phyloP scores from a whole-genome alignment of 2,888 invertebrate species.

The Heliconius hortense region DNA sequence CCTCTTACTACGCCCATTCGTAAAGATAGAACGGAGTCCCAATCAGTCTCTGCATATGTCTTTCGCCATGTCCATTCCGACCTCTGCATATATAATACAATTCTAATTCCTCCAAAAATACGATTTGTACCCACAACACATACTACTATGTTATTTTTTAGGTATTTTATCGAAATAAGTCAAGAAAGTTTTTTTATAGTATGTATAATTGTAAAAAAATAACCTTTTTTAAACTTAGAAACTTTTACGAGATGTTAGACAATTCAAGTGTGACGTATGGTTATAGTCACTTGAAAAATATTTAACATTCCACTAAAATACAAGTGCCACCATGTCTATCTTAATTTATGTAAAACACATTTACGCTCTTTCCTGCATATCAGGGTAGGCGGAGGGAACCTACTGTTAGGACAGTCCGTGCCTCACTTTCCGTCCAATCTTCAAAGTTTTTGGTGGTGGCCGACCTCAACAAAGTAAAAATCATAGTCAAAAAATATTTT shows the following conservation, averaged over 20 bases:
- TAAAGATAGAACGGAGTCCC: too few species aligned
- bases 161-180: neutral
- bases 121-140: too few species aligned
- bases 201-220: neutral
- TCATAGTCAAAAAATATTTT: too few species aligned
- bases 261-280: slow-evolving; percentile 25
- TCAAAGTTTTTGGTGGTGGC: too few species aligned
- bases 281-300: neutral
- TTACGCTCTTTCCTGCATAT: neutral
- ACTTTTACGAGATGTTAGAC: slow-evolving; percentile 7
- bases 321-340: slow-evolving; percentile 3
- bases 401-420: neutral
- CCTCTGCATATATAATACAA: too few species aligned
- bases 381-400: neutral
- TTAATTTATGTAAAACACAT: neutral
- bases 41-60: too few species aligned
- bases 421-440: too few species aligned
- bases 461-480: too few species aligned
- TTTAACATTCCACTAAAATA: neutral
- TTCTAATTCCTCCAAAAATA: too few species aligned
- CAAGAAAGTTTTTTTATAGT: neutral
- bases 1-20: too few species aligned
- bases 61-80: too few species aligned
- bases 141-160: neutral
- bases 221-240: neutral